Base-by-base conservation (phyloP, 1,140 invertebrate species). In the Agrypnia vestita region DNA sequence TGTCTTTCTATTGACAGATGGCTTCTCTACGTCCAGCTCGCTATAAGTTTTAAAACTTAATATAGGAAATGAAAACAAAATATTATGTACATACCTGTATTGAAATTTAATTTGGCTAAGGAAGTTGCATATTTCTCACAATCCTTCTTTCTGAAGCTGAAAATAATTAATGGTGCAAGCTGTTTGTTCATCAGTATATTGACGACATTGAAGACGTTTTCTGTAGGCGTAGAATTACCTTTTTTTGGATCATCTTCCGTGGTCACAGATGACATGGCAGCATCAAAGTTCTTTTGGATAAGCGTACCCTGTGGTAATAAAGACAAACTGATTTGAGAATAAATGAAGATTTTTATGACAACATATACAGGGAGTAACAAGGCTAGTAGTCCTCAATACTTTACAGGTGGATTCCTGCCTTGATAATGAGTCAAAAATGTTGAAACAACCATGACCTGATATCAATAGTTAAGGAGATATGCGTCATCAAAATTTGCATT, bases 121-220 rank as follows among this genome's bases (percentile, higher is more conserved):
- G 97, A 95, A 90, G 97, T 93, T 0, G 98, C 99, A 88, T 99
- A 99, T 0, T 94, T 87, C 88, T 99, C 98, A 86, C 99, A 99
- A 82, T 99, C 98, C 86, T 98, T 99, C 86, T 99, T 98, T 84
- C 97, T 99, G 88, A 99, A 99, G 86, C 97, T 99, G 89, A 99
- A 99, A 73, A 99, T 96, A 84, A 99, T 99, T 15, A 98, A 97
- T 0, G 98, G 99, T 0, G 97, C 96, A 89, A 99, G 97, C 86
- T 98, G 97, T 64, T 96, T 90, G 86, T 99, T 97, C 96, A 99
- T 98, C 21, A 99, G 97, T 95, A 99, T 98, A 88, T 99, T 98
- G 1, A 99, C 95, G 72, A 99, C 97, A 89, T 99, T 99, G 84
- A 97, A 97, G 82, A 98, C 98, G 84, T 25, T 74, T 43, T 56